Evolutionary conservation across 2,113 vertebrate species (phyloP).

Genomic region (Chaenogobius annularis): DNA sequence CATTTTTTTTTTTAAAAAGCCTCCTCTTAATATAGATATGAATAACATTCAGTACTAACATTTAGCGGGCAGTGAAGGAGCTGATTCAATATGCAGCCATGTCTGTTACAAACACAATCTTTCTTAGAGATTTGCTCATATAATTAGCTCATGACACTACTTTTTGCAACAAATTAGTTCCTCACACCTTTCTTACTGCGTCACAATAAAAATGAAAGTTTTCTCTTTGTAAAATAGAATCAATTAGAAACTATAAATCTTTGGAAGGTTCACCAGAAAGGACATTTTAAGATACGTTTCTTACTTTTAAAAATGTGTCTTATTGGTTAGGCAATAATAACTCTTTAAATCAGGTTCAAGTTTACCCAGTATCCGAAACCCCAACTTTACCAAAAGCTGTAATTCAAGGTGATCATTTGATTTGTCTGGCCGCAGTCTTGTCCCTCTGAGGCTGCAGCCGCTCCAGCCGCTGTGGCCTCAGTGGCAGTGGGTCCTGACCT

Average conservation of each 20-base stretch:
- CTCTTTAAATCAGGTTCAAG: not conserved
- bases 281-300: too few relatives aligned
- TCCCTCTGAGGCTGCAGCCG: slow-evolving; percentile 24
- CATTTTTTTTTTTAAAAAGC: too few relatives aligned
- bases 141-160: slow-evolving; percentile 56
- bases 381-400: slow-evolving; percentile 42
- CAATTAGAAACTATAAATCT: too few relatives aligned
- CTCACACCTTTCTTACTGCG: too few relatives aligned
- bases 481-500: slow-evolving; percentile 52
- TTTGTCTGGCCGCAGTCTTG: slow-evolving; percentile 25
- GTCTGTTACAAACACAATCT: slow-evolving; percentile 9
- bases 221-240: too few relatives aligned
- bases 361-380: not conserved
- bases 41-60: not conserved
- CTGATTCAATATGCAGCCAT: slow-evolving; percentile 34
- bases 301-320: too few relatives aligned
- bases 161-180: slow-evolving; percentile 52
- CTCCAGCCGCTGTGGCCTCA: slow-evolving; percentile 30
- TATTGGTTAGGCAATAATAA: too few relatives aligned
- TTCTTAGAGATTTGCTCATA: slow-evolving; percentile 32
- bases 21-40: too few relatives aligned
- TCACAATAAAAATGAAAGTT: too few relatives aligned
- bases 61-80: slow-evolving; percentile 15
- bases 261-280: too few relatives aligned
- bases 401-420: slow-evolving; percentile 16